Evolutionary conservation across 2,797 vertebrate genomes (phyloP), one percentile per base, ranked within the genome.

Genomic region (Muscicapa comitata): DNA sequence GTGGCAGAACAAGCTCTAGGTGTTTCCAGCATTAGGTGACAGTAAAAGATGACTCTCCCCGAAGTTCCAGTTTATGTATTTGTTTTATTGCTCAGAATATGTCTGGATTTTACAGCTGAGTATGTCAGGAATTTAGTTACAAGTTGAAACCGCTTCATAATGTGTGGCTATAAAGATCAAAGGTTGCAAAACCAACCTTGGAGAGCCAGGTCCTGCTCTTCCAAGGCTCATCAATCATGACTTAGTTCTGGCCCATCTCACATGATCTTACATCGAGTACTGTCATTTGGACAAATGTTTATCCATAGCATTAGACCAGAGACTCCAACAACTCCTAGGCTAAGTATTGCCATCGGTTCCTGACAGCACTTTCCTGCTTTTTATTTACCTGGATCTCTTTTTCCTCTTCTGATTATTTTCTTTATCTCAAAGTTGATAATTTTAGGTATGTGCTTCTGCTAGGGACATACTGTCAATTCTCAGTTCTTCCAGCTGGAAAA

Each of bases 91-190:
- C 95, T 97, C 95, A 97, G 97, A 95, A 96, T 97, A 95, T 95
- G 96, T 95, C 97, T 98, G 97, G 80, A 98, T 98, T 97, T 98
- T 96, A 97, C 96, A 98, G 97, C 97, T 98, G 96, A 97, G 80
- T 89, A 97, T 95, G 96, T 96, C 93, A 97, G 97, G 97, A 97
- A 97, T 97, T 96, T 82, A 94, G 94, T 96, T 94, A 92, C 96
- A 91, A 90, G 95, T 88, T 87, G 90, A 95, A 95, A 96, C 95
- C 20, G 2, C 95, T 96, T 95, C 94, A 91, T 96, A 94, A 94
- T 90, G 90, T 23, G 2, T 88, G 91, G 91, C 95, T 94, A 57
- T 90, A 96, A 97, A 96, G 96, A 96, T 97, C 94, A 96, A 95
- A 96, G 94, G 94, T 97, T 96, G 86, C 90, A 94, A 96, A 97